Evolutionary conservation across 2,888 invertebrate genomes (phyloP).

Genomic region (Gisinianus flammeolus): DNA sequence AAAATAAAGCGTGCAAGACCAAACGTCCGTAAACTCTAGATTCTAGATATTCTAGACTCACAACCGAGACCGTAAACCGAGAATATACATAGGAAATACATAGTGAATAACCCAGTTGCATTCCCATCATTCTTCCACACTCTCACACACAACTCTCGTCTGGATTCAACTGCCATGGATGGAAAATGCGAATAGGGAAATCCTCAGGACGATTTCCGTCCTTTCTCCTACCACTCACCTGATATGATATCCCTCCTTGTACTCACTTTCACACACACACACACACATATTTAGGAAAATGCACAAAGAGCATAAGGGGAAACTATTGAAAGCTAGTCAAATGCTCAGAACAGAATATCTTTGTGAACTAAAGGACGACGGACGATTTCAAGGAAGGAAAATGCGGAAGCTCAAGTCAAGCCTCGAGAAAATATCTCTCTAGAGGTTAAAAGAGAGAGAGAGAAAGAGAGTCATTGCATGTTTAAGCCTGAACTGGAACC

Average conservation of each 20-base stretch:
- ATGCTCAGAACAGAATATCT: too few species aligned
- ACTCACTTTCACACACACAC: too few species aligned
- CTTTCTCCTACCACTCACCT: not conserved
- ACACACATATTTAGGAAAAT: too few species aligned
- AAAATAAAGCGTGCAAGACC: not conserved
- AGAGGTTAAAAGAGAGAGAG: conserved; percentile 1
- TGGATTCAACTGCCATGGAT: not conserved
- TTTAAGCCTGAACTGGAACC: not conserved
- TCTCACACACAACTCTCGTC: not conserved
- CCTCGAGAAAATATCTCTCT: conserved; percentile 18
- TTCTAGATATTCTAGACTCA: not conserved
- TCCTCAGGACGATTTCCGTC: not conserved
- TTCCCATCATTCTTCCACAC: too few species aligned
- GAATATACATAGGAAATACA: too few species aligned
- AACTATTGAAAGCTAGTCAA: not conserved
- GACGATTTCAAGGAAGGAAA: not conserved
- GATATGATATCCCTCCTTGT: not conserved
- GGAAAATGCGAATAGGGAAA: too few species aligned
- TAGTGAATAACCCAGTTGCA: not conserved
- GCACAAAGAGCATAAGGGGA: not conserved
- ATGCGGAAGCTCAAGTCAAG: not conserved
- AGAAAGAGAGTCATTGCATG: not conserved
- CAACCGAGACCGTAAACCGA: not conserved
- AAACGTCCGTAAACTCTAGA: too few species aligned
- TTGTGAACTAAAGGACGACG: not conserved